Conservation (phyloP, 2,797 vertebrate species). For the Decapterus maruadsi region DNA sequence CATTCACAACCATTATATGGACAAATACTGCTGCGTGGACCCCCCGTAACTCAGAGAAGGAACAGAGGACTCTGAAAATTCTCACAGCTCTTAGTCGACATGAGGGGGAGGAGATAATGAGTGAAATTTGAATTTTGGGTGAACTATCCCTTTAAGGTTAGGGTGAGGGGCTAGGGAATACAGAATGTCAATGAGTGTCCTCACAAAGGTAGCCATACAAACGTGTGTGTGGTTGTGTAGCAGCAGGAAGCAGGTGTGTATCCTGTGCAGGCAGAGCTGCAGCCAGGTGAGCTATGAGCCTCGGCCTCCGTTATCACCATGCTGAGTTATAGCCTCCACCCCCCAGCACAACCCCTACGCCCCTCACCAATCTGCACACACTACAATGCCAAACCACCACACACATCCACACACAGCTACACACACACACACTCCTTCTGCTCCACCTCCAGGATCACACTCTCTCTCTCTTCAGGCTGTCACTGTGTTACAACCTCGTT, state of each 20-base stretch:
- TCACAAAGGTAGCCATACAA: no score
- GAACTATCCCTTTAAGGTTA: no score
- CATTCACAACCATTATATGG: no score
- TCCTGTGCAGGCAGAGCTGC: conserved; percentile 48
- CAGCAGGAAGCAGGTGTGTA: conserved; percentile 65
- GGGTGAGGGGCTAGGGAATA: no score
- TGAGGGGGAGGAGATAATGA: no score
- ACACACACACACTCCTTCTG: conserved; percentile 50
- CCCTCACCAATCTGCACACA: conserved; percentile 74
- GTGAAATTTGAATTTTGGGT: no score
- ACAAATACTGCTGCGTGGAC: no score
- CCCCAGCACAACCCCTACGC: conserved; percentile 43
- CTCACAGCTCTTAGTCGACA: no score
- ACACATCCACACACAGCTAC: conserved; percentile 6
- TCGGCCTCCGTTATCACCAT: conserved; percentile 71
- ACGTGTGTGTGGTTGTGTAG: no score
- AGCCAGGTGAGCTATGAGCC: conserved; percentile 67
- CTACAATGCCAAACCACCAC: conserved; percentile 69
- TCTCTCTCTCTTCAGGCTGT: conserved; percentile 4
- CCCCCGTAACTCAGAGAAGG: no score
- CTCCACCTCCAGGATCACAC: conserved; percentile 29
- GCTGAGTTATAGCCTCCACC: conserved; percentile 72
- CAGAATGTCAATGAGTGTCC: no score
- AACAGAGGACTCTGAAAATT: no score
- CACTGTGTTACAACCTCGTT: conserved; percentile 2